These are phyloP conservation scores for Pteromalus puparum DNA, from an alignment of 1,140 invertebrate genomes.

Conservation along the genomic window DNA sequence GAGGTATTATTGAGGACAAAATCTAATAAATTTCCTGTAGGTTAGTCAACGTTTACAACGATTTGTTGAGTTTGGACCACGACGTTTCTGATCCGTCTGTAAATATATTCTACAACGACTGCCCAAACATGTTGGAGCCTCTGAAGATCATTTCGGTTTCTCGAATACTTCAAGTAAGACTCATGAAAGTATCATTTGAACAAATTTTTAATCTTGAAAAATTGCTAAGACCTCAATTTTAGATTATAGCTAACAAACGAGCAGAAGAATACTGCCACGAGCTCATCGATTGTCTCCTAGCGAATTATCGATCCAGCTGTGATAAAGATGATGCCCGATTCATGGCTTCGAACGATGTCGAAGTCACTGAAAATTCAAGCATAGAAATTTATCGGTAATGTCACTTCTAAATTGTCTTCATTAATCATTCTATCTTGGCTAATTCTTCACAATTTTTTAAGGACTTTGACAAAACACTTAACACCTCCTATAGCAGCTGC, in stretches of 20 bases:
- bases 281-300: slow-evolving; percentile 74
- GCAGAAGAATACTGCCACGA: slow-evolving; percentile 75
- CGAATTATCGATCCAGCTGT: slow-evolving; percentile 62
- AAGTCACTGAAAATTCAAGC: slow-evolving; percentile 75
- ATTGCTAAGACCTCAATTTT: slow-evolving; percentile 14
- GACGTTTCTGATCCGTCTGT: slow-evolving; percentile 57
- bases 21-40: slow-evolving; percentile 51
- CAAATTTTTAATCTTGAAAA: neutral
- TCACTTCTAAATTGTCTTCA: slow-evolving; percentile 29
- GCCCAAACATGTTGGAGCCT: slow-evolving; percentile 76
- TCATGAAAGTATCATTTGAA: neutral
- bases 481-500: slow-evolving; percentile 57
- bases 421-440: neutral
- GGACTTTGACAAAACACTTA: slow-evolving; percentile 64
- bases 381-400: slow-evolving; percentile 76
- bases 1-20: neutral
- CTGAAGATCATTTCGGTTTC: slow-evolving; percentile 76
- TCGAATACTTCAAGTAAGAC: slow-evolving; percentile 68
- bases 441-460: slow-evolving; percentile 41
- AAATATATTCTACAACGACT: slow-evolving; percentile 74
- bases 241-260: slow-evolving; percentile 74
- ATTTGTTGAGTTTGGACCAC: slow-evolving; percentile 59
- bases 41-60: slow-evolving; percentile 65
- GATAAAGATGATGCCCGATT: slow-evolving; percentile 56
- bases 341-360: slow-evolving; percentile 62